Conservation (phyloP, 1,140 invertebrate species). For the Euwallacea fornicatus region DNA sequence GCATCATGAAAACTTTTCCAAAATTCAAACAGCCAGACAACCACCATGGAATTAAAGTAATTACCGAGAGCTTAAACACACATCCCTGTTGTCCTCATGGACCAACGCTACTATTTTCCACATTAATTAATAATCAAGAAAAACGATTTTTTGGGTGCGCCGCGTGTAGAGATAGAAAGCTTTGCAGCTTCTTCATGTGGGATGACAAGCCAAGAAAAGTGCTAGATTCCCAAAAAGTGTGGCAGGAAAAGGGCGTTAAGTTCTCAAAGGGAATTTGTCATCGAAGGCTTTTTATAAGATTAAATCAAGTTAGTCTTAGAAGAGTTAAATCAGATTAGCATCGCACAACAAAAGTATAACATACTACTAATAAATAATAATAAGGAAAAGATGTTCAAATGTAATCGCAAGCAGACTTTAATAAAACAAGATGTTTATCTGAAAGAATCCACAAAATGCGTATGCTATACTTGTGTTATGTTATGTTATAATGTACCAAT, state of each 20-base stretch:
- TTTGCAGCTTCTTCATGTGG: conserved; percentile 69
- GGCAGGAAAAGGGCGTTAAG: conserved; percentile 57
- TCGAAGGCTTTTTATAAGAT: conserved; percentile 57
- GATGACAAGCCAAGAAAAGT: conserved; percentile 56
- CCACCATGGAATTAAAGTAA: conserved; percentile 27
- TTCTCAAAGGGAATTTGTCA: conserved; percentile 56
- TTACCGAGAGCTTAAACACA: conserved; percentile 47
- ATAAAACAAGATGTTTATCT: no score
- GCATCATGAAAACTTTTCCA: no score
- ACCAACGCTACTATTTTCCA: conserved; percentile 71
- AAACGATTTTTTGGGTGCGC: conserved; percentile 73
- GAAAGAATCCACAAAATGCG: no score
- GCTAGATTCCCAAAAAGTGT: conserved; percentile 56
- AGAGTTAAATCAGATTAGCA: no score
- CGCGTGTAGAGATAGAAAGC: conserved; percentile 73
- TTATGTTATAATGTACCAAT: no score
- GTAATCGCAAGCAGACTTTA: no score
- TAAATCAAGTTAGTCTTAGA: conserved; percentile 50
- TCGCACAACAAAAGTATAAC: no score
- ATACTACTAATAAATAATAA: no score
- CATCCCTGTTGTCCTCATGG: conserved; percentile 65
- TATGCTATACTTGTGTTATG: no score
- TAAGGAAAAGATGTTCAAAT: no score
- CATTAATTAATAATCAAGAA: conserved; percentile 47
- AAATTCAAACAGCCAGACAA: no score